Evolutionary conservation across 2,888 invertebrate species (phyloP), one percentile per base, ranked within the genome.

Genomic region (Tipula confusa): DNA sequence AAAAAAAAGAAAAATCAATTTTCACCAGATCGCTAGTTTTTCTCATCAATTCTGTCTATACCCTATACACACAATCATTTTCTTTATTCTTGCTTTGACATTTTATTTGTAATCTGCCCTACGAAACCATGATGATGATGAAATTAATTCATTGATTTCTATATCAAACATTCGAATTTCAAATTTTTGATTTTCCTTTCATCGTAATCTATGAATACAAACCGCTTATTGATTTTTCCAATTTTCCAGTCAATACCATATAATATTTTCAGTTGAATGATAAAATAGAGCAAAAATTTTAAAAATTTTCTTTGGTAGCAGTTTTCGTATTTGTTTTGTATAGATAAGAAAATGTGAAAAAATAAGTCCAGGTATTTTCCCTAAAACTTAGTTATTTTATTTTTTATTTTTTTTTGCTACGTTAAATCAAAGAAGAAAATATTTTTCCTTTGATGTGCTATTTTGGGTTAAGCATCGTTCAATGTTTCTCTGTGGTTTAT

Each of bases 91-190:
- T 64, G 2, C 9, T 18, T 64, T 24, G 24, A 24, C 13, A 2
- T 64, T 64, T 18, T 64, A 64, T 64, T 64, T 64, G 64, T 64
- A 64, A 64, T 64, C 24, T 64, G 64, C 24, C 24, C 64, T 9
- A 24, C 64, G 64, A 64, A 64, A n/a, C n/a, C n/a, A n/a, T 64
- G 24, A 64, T 64, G 64, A 64, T 48, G 5, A 48, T 18, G 64
- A 64, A 64, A 64, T 64, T 64, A 64, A 64, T 64, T 64, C 64
- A 64, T 64, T 64, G 64, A 64, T 64, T 64, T 64, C n/a, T n/a
- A 64, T 64, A 64, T 24, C 64, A 64, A 64, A 64, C 64, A 64
- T 64, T 64, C 24, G 24, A 64, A 24, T 64, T 64, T 24, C 64
- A 24, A 18, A 18, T 64, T 24, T 9, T 24, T n/a, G 24, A 64